phyloP scores from a whole-genome alignment of 2,888 invertebrate species.

The Agrotis segetum region DNA sequence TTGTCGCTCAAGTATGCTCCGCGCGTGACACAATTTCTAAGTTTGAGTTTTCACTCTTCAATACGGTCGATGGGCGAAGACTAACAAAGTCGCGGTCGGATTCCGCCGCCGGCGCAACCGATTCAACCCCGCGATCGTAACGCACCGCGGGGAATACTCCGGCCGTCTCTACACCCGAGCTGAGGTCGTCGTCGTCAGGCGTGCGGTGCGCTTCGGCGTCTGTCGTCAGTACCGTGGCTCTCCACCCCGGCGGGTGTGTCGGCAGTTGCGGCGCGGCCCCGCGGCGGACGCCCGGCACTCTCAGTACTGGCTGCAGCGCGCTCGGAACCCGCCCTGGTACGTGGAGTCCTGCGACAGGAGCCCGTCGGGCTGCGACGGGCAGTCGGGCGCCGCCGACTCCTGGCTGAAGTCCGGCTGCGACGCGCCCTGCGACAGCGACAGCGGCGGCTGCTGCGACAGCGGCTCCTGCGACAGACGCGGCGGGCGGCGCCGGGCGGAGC shows the following conservation, averaged over 20 bases:
- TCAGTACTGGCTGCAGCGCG: slow-evolving; percentile 94
- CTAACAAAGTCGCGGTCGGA: slow-evolving; percentile 72
- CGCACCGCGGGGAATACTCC: slow-evolving; percentile 58
- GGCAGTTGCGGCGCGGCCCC: slow-evolving; percentile 89
- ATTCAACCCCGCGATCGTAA: slow-evolving; percentile 57
- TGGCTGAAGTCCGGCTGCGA: slow-evolving; percentile 94
- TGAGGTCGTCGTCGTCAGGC: slow-evolving; percentile 63
- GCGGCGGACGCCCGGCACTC: slow-evolving; percentile 93
- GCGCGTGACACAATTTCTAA: slow-evolving; percentile 75
- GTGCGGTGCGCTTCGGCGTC: slow-evolving; percentile 69
- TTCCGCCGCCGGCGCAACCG: slow-evolving; percentile 71
- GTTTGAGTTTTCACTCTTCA: slow-evolving; percentile 69
- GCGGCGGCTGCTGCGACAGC: slow-evolving; percentile 93
- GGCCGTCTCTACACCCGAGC: slow-evolving; percentile 61
- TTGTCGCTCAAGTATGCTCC: slow-evolving; percentile 71
- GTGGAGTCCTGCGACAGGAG: slow-evolving; percentile 98
- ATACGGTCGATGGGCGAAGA: slow-evolving; percentile 72
- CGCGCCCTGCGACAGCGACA: slow-evolving; percentile 94
- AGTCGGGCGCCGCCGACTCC: slow-evolving; percentile 96
- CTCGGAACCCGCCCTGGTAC: slow-evolving; percentile 94
- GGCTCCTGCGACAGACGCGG: slow-evolving; percentile 93
- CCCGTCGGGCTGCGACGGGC: slow-evolving; percentile 98
- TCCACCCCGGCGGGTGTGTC: slow-evolving; percentile 71
- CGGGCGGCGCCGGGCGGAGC: slow-evolving; percentile 79
- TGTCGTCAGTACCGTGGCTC: slow-evolving; percentile 75